Evolutionary conservation across 2,797 vertebrate species (phyloP), one percentile per base, ranked within the genome.

Genomic region (Enteromius treurensis): DNA sequence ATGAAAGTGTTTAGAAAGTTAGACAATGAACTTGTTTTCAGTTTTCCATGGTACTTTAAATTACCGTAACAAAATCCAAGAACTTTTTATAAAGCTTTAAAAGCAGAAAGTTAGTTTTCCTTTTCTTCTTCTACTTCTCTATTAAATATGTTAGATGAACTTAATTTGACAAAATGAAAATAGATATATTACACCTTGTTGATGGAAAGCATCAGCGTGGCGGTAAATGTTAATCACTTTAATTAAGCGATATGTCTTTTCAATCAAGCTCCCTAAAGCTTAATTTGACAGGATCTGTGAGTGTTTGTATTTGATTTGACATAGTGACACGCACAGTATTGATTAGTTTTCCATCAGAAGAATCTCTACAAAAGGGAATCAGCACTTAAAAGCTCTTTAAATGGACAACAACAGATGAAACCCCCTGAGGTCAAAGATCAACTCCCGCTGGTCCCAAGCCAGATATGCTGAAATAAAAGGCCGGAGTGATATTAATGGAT

Each of bases 351-450:
- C 17, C 7, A 45, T 74, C 26, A 71, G 11, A 26, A 45, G 3
- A 58, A 47, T 21, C 1, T 23, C 64, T 77, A 23, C 47, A 73
- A 80, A 26, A 58, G 26, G 51, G 32, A 7, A 75, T 62, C 23
- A 21, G 82, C 87, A 78, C 81, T 76, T 11, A 85, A 87, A 77
- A 87, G 81, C 82, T 42, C 5, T 89, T 89, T 89, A 89, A 26
- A 73, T 68, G 55, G 77, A 60, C 81, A 86, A 92, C 89, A 89
- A 91, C 77, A 81, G 40, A 19, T 1, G 1, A 83, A 87, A 89
- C 86, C 86, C 88, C 34, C 13, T 73, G 83, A 85, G 90, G 82
- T 88, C 88, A 90, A 81, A 92, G 91, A 89, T 90, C 83, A 92
- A 91, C 88, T 88, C 83, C 88, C 89, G 1, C 0, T 68, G 71